A percentile compares a stretch with the other conserved stretches of the same genome.
phyloP scores from a whole-genome alignment of 2,113 vertebrate genomes.

The Chamaea fasciata region DNA sequence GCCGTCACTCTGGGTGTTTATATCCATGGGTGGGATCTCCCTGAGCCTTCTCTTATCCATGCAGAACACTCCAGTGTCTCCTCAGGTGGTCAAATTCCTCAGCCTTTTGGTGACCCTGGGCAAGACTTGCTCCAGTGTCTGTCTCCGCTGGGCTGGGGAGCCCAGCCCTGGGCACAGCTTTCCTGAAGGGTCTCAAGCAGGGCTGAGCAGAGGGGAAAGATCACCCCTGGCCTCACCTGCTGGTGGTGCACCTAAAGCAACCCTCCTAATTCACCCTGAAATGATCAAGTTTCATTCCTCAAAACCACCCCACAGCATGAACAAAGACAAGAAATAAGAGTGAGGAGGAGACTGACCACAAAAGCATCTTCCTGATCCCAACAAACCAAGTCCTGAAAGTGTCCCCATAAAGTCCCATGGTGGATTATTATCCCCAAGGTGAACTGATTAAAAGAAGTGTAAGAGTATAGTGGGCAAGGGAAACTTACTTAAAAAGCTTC shows the following conservation, averaged over 20 bases:
- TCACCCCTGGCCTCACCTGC: background rate
- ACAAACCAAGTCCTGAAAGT: background rate
- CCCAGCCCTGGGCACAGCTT: background rate
- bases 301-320: background rate
- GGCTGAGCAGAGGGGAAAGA: background rate
- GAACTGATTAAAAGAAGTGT: background rate
- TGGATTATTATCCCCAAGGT: background rate
- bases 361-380: background rate
- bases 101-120: background rate
- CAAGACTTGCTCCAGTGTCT: background rate
- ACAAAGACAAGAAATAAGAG: background rate
- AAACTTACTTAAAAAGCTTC: background rate
- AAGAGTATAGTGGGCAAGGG: background rate
- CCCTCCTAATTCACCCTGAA: background rate
- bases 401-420: background rate
- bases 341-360: background rate
- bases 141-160: background rate
- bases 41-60: background rate
- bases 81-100: background rate
- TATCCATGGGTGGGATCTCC: background rate
- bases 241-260: background rate
- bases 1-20: background rate
- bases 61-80: background rate
- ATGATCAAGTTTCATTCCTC: background rate
- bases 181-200: background rate